A percentile compares a stretch with the other conserved stretches of the same genome.
These are phyloP conservation scores for Chlorodrepanis virens DNA, from an alignment of 2,113 vertebrate genomes.

Conservation along the genomic window DNA sequence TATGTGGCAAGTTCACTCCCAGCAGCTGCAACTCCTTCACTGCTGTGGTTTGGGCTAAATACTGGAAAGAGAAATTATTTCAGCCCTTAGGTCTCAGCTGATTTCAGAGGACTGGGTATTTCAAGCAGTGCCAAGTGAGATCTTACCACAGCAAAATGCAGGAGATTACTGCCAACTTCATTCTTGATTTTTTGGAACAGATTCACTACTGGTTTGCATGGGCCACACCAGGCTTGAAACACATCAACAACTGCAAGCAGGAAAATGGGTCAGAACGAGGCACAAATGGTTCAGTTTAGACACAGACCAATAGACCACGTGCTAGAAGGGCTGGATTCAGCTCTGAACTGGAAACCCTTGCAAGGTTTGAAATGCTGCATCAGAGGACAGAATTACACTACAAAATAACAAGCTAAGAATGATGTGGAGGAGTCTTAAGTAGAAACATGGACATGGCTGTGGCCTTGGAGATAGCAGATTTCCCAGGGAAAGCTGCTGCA, in stretches of 20 bases:
- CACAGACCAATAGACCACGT: background rate
- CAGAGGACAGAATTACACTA: background rate
- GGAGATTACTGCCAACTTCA: slow-evolving; percentile 80
- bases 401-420: background rate
- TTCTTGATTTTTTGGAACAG: slow-evolving; percentile 91
- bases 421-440: background rate
- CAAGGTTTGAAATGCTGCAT: background rate
- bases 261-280: background rate
- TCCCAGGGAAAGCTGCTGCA: background rate
- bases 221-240: slow-evolving; percentile 94
- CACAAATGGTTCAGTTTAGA: background rate
- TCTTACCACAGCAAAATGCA: slow-evolving; percentile 91
- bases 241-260: slow-evolving; percentile 84
- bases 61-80: background rate
- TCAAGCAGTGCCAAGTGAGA: background rate
- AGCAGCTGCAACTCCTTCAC: background rate
- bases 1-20: background rate
- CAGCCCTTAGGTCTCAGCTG: background rate
- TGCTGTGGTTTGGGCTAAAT: background rate
- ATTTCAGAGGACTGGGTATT: background rate
- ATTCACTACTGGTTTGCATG: slow-evolving; percentile 85
- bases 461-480: background rate
- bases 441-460: background rate
- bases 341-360: background rate
- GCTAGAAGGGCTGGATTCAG: background rate